Conservation (phyloP, 1,140 invertebrate species). For the Calliopsis andreniformis region DNA sequence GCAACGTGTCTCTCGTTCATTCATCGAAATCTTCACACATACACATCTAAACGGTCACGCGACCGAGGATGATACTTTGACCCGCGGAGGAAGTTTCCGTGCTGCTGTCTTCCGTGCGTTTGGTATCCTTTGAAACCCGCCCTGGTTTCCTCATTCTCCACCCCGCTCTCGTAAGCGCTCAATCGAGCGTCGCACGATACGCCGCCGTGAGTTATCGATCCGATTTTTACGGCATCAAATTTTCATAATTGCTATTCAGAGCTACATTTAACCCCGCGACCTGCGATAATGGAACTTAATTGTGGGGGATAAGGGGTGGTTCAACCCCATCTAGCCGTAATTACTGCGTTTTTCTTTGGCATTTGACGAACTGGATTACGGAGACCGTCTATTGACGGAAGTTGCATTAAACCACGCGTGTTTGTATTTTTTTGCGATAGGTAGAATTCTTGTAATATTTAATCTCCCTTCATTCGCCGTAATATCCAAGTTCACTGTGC, state of each 20-base stretch:
- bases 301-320: constrained; percentile 12
- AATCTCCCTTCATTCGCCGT: too few species aligned
- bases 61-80: constrained; percentile 46
- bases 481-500: neutral
- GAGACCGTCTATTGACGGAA: constrained; percentile 1
- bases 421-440: neutral
- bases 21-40: constrained; percentile 48
- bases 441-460: neutral
- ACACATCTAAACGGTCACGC: constrained; percentile 48
- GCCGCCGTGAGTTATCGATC: constrained; percentile 27
- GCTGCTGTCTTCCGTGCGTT: constrained; percentile 1
- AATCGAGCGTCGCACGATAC: neutral
- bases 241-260: constrained; percentile 41
- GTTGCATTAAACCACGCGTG: neutral
- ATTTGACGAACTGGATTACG: constrained; percentile 14
- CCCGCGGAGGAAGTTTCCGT: constrained; percentile 20
- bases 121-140: neutral
- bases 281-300: constrained; percentile 43
- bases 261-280: constrained; percentile 13
- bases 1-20: constrained; percentile 50
- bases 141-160: neutral
- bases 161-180: too few species aligned
- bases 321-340: neutral
- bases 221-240: constrained; percentile 42
- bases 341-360: constrained; percentile 15